These are phyloP conservation scores for Lycaon pictus DNA, from an alignment of 2,113 vertebrate genomes.

Conservation along the genomic window DNA sequence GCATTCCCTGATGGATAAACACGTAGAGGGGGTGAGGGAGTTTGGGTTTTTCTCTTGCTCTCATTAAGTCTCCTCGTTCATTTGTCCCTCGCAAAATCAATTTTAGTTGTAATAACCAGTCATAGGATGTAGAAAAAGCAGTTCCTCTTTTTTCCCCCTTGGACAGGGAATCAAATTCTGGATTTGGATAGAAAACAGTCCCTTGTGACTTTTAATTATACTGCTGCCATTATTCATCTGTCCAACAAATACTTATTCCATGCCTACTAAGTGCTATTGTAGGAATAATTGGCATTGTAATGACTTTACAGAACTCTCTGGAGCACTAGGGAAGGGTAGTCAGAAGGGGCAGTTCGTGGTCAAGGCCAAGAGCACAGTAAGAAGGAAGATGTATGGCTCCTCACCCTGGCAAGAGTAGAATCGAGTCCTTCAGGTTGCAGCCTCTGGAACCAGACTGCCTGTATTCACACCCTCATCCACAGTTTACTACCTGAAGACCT, in stretches of 20 bases:
- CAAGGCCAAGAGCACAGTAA: neutral
- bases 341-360: neutral
- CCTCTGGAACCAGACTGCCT: neutral
- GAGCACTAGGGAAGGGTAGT: neutral
- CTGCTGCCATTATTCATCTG: slow-evolving; percentile 57
- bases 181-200: slow-evolving; percentile 45
- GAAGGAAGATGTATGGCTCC: neutral
- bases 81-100: slow-evolving; percentile 32
- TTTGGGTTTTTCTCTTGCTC: neutral
- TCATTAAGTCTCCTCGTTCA: neutral
- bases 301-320: neutral
- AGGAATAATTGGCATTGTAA: neutral
- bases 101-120: slow-evolving; percentile 17
- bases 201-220: slow-evolving; percentile 45
- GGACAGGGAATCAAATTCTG: slow-evolving; percentile 33
- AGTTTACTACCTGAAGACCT: neutral
- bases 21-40: neutral
- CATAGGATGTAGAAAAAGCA: neutral
- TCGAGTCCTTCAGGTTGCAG: neutral
- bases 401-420: neutral
- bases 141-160: neutral
- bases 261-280: slow-evolving; percentile 37
- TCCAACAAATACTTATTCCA: slow-evolving; percentile 40
- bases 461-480: neutral
- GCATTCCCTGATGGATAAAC: neutral